Evolutionary conservation across 1,140 invertebrate species (phyloP).

Genomic region (Eufriesea mexicana): DNA sequence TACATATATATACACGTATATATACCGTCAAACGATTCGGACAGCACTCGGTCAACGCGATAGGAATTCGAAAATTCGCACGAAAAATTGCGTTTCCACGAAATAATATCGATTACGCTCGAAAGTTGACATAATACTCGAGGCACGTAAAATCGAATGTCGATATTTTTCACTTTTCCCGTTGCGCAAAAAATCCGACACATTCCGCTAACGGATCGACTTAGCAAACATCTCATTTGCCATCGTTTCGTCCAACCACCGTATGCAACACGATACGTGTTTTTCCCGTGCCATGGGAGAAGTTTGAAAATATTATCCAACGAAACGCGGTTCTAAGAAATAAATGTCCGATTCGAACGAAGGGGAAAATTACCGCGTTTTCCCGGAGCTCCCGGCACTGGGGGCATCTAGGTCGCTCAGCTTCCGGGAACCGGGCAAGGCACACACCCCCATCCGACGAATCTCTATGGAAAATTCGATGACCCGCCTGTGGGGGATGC

Average conservation of each 20-base stretch:
- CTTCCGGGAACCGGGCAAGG: constrained; percentile 41
- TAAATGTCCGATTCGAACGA: constrained; percentile 43
- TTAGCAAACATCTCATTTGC: constrained; percentile 10
- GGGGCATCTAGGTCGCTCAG: constrained; percentile 51
- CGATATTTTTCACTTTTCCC: neutral
- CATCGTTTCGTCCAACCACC: constrained; percentile 17
- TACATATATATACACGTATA: too few relatives aligned
- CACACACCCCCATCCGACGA: constrained; percentile 36
- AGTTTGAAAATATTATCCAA: constrained; percentile 40
- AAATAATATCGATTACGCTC: neutral
- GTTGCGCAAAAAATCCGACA: too few relatives aligned
- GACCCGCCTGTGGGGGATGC: constrained; percentile 31
- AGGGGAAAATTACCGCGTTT: constrained; percentile 25
- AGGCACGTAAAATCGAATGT: neutral
- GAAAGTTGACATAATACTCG: neutral
- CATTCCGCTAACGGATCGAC: neutral
- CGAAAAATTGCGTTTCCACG: neutral
- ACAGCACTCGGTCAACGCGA: neutral
- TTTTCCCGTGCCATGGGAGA: constrained; percentile 7
- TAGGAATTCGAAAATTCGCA: neutral
- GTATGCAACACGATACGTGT: neutral
- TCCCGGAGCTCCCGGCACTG: constrained; percentile 38
- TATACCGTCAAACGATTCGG: too few relatives aligned
- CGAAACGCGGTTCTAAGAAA: constrained; percentile 22
- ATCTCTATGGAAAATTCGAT: constrained; percentile 59